Evolutionary conservation across 1,140 invertebrate species (phyloP), one percentile per base, ranked within the genome.

Genomic region (Brevipalpus yothersi): DNA sequence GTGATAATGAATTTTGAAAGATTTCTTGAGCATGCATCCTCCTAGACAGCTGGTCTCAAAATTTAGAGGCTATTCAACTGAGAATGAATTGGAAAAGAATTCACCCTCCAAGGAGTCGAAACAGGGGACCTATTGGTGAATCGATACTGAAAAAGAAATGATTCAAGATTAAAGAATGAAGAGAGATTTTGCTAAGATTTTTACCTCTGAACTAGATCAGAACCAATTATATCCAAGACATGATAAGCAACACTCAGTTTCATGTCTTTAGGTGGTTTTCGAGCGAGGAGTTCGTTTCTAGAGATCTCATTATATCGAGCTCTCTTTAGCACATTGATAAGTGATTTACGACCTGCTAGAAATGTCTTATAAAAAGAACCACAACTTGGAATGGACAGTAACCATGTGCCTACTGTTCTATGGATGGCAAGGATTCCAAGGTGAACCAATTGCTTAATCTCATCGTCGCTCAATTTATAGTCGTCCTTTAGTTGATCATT

Each of bases 181-280:
- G 1, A 51, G 12, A 51, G 17, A 51, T 19, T n/a, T n/a, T 51
- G 1, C n/a, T n/a, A 55, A 55, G 19, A 1, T 41, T 53, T 15
- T 59, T 54, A 59, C 58, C 47, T n/a, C 13, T 59, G 31, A 17
- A 59, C 58, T 12, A 21, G 17, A 53, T 59, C 47, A 10, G 17
- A 19, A n/a, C 58, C 58, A 17, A 59, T 54, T 15, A 59, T 17
- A 42, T 59, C 58, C n/a, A 53, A n/a, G 10, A 59, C 31, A 53
- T 59, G 58, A n/a, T 59, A 59, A 3, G n/a, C 49, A n/a, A 59
- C 21, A 15, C 40, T 23, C 10, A 59, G 43, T 41, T 53, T 51
- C 4, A 53, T 21, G 13, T 58, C 45, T 41, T 54, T 53, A 1
- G 58, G 58, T n/a, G 41, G 11, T 31, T 53, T 59, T 12, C 41